Conservation (phyloP, 2,113 vertebrate genomes). For the Scortum barcoo region DNA sequence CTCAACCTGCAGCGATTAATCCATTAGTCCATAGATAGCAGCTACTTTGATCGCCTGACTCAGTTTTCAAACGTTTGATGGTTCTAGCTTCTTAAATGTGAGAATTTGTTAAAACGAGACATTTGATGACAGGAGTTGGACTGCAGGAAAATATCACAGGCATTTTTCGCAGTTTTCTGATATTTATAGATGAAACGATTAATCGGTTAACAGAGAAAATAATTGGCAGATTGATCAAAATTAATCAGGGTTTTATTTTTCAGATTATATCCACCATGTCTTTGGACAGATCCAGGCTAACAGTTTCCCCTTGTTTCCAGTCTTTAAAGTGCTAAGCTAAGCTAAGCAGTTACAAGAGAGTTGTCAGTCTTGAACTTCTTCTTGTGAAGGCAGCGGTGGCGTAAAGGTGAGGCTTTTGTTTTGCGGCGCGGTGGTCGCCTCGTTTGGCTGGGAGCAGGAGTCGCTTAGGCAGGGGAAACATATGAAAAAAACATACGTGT, state of each 20-base stretch:
- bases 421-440: neutral
- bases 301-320: neutral
- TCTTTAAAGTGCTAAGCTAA: conserved; percentile 8
- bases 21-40: neutral
- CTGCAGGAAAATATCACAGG: neutral
- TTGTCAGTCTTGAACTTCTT: too few species aligned
- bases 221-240: too few species aligned
- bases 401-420: conserved; percentile 41
- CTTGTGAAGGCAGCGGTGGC: neutral
- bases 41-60: neutral
- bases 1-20: too few species aligned
- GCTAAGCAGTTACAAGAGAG: neutral
- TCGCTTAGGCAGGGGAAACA: conserved; percentile 23
- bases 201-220: too few species aligned
- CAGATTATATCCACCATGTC: too few species aligned
- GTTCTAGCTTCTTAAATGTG: too few species aligned
- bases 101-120: too few species aligned
- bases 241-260: too few species aligned
- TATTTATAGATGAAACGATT: too few species aligned
- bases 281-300: neutral
- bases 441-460: conserved; percentile 21
- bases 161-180: neutral
- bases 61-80: too few species aligned
- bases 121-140: neutral
- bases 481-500: conserved; percentile 19